phyloP scores from a whole-genome alignment of 2,888 invertebrate genomes.

The Xylota segnis region DNA sequence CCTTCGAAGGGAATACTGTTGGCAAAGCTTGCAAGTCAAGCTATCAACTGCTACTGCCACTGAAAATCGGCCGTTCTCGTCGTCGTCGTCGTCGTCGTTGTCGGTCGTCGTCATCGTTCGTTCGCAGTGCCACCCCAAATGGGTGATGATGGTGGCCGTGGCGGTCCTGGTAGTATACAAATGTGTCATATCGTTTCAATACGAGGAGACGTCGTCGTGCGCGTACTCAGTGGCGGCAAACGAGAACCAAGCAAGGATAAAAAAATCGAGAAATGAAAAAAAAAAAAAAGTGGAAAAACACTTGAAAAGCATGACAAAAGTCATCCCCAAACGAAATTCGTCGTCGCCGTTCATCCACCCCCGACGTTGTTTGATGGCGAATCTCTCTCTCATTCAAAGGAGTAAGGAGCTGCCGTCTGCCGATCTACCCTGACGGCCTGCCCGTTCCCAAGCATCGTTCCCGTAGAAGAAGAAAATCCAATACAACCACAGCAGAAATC shows the following conservation, averaged over 20 bases:
- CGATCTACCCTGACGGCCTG: slow-evolving; percentile 4
- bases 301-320: slow-evolving; percentile 77
- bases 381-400: slow-evolving; percentile 37
- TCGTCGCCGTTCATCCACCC: slow-evolving; percentile 62
- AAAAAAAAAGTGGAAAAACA: slow-evolving; percentile 60
- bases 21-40: slow-evolving; percentile 74
- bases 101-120: slow-evolving; percentile 56
- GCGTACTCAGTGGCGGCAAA: slow-evolving; percentile 76
- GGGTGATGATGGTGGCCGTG: slow-evolving; percentile 58
- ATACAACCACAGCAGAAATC: slow-evolving; percentile 63
- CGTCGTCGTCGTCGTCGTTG: too few relatives aligned
- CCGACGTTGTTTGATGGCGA: slow-evolving; percentile 35
- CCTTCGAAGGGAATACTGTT: slow-evolving; percentile 31
- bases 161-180: slow-evolving; percentile 57
- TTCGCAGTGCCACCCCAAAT: slow-evolving; percentile 64
- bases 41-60: slow-evolving; percentile 73
- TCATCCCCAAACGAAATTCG: slow-evolving; percentile 71
- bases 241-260: slow-evolving; percentile 66
- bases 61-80: slow-evolving; percentile 55
- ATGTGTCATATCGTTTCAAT: slow-evolving; percentile 70
- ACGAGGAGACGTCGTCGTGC: slow-evolving; percentile 62
- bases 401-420: slow-evolving; percentile 68
- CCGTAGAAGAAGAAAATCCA: slow-evolving; percentile 39
- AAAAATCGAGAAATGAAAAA: slow-evolving; percentile 21
- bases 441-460: slow-evolving; percentile 10